These are phyloP conservation scores for Mola mola DNA, from an alignment of 2,113 vertebrate species.

Conservation along the genomic window DNA sequence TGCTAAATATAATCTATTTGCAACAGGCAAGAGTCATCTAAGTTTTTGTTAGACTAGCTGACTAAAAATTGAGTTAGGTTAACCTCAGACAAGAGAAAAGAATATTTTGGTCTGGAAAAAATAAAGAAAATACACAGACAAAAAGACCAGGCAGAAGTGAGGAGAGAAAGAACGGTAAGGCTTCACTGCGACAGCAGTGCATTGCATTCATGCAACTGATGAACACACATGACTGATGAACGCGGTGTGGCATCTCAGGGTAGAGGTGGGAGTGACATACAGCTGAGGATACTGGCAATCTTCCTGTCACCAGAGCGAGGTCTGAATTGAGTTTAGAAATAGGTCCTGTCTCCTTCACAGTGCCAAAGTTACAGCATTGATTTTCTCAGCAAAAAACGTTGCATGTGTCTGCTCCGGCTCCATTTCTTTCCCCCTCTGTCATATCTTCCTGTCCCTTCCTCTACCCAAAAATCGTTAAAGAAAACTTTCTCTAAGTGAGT, in stretches of 20 bases:
- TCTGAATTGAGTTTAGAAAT: slow-evolving; percentile 33
- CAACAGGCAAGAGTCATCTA: too few species aligned
- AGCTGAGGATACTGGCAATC: slow-evolving; percentile 20
- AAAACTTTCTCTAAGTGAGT: slow-evolving; percentile 38
- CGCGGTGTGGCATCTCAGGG: slow-evolving; percentile 6
- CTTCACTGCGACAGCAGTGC: too few species aligned
- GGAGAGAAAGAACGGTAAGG: too few species aligned
- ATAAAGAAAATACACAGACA: too few species aligned
- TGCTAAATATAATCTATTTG: too few species aligned
- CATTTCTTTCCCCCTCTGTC: background rate
- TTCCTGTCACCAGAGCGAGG: slow-evolving; percentile 15
- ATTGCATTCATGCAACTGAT: background rate
- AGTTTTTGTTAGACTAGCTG: too few species aligned
- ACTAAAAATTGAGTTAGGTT: too few species aligned
- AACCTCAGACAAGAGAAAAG: too few species aligned
- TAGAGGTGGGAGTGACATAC: slow-evolving; percentile 10
- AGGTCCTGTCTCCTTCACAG: background rate
- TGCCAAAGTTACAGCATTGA: background rate
- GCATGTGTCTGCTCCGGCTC: background rate
- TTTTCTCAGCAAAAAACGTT: slow-evolving; percentile 1
- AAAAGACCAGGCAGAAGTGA: too few species aligned
- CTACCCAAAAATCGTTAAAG: background rate
- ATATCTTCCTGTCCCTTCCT: background rate
- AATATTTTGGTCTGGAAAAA: too few species aligned
- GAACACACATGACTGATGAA: background rate